Evolutionary conservation across 2,888 invertebrate species (phyloP), one percentile per base, ranked within the genome.

Genomic region (Parnassius smintheus): DNA sequence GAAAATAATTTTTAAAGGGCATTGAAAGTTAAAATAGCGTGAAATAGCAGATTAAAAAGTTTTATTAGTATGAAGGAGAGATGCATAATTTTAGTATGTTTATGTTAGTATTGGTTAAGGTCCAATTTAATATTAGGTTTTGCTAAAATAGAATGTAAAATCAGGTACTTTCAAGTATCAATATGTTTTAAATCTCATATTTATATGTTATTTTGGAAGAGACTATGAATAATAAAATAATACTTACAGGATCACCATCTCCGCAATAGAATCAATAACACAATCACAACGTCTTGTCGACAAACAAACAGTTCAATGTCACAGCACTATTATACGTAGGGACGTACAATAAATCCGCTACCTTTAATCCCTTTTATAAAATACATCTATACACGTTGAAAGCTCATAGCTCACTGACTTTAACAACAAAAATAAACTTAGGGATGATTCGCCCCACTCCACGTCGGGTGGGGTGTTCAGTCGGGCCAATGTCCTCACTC

Each of bases 201-300:
- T 35, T 35, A 25, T 25, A 35, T 35, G 35, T 35, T 35, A 35
- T 1, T 35, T 35, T 35, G 7, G 4, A 7, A 35, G 35, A 1
- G 7, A 35, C 35, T 35, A 35, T 0, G 3, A 35, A 44, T 10
- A 44, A 44, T 44, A 11, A 44, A 11, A 46, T 35, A 13, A 59
- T 79, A 91, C 91, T 90, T 82, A 91, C 91, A 90, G 85, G 79
- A 91, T 86, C 83, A 91, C 91, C 91, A 91, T 91, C 72, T 90
- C 91, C 86, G 78, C 76, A 76, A 78, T 67, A 72, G 69, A 68
- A 67, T 62, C 64, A 68, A 68, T 68, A 72, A 71, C 82, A 80
- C 78, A 75, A 73, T 77, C 83, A 82, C 82, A 80, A 79, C 68
- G 72, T 73, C 64, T 62, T 70, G 59, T 66, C 69, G 64, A 66